Conservation (phyloP, 1,140 invertebrate species). For the Drosophila carrolli region DNA sequence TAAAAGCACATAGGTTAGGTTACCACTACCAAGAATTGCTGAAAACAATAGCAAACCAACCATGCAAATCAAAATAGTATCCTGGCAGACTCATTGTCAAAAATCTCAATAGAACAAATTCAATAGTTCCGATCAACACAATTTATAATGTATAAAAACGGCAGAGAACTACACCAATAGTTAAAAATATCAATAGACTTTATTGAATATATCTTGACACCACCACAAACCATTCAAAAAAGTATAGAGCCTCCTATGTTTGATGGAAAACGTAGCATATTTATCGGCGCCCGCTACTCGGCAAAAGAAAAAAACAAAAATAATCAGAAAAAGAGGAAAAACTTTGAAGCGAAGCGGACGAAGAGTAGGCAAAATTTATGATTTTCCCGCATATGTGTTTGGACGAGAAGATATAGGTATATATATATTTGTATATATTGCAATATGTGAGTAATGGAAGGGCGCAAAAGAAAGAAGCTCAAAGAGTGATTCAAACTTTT, state of each 20-base stretch:
- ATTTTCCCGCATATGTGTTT: slow-evolving; percentile 40
- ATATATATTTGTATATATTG: slow-evolving; percentile 16
- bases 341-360: slow-evolving; percentile 30
- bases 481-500: slow-evolving; percentile 54
- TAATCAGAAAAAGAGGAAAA: slow-evolving; percentile 21
- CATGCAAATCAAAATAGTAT: too few species aligned
- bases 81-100: too few species aligned
- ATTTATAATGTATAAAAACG: neutral
- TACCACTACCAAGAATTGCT: too few species aligned
- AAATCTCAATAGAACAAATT: too few species aligned
- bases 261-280: slow-evolving; percentile 27
- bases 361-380: slow-evolving; percentile 42
- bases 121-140: neutral
- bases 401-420: neutral
- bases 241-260: neutral
- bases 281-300: slow-evolving; percentile 14
- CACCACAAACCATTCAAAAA: neutral
- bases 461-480: slow-evolving; percentile 23
- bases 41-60: too few species aligned
- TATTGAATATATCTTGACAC: slow-evolving; percentile 1
- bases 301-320: slow-evolving; percentile 14
- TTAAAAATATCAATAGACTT: neutral
- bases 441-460: slow-evolving; percentile 30
- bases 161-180: neutral
- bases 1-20: too few species aligned